Evolutionary conservation across 2,888 invertebrate genomes (phyloP).

Genomic region (Malthinus flaveolus): DNA sequence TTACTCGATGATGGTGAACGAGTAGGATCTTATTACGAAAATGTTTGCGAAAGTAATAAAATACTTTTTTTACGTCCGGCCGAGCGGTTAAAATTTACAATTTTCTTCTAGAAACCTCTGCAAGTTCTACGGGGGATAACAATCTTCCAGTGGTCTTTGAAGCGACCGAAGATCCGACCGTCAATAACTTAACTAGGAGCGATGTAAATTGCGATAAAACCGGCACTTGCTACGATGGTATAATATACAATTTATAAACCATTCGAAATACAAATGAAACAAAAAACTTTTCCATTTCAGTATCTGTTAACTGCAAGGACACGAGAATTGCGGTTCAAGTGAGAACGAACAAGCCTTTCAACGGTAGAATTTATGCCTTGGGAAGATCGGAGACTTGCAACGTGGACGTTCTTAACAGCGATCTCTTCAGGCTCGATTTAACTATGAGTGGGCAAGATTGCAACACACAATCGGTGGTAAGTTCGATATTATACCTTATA

Average conservation of each 20-base stretch:
- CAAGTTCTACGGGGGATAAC: slow-evolving; percentile 56
- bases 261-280: background rate
- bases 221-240: slow-evolving; percentile 93
- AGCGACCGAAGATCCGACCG: slow-evolving; percentile 72
- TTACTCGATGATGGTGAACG: slow-evolving; percentile 90
- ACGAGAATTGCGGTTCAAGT: slow-evolving; percentile 92
- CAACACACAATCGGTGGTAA: slow-evolving; percentile 93
- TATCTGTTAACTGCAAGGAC: slow-evolving; percentile 92
- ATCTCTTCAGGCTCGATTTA: slow-evolving; percentile 87
- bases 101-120: slow-evolving; percentile 18
- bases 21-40: slow-evolving; percentile 88
- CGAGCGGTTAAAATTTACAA: background rate
- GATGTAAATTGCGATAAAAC: slow-evolving; percentile 92
- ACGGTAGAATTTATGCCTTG: slow-evolving; percentile 90
- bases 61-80: background rate
- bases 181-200: slow-evolving; percentile 75
- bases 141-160: slow-evolving; percentile 77
- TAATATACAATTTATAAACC: slow-evolving; percentile 11
- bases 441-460: slow-evolving; percentile 95
- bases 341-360: slow-evolving; percentile 91
- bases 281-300: slow-evolving; percentile 55
- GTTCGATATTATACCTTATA: slow-evolving; percentile 49
- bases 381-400: slow-evolving; percentile 94
- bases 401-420: slow-evolving; percentile 90
- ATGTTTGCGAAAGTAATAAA: slow-evolving; percentile 83